Percentiles rank a stretch among this genome's conserved stretches.
These are phyloP conservation scores for Meleagris gallopavo DNA, from an alignment of 2,113 vertebrate genomes.

Conservation along the genomic window DNA sequence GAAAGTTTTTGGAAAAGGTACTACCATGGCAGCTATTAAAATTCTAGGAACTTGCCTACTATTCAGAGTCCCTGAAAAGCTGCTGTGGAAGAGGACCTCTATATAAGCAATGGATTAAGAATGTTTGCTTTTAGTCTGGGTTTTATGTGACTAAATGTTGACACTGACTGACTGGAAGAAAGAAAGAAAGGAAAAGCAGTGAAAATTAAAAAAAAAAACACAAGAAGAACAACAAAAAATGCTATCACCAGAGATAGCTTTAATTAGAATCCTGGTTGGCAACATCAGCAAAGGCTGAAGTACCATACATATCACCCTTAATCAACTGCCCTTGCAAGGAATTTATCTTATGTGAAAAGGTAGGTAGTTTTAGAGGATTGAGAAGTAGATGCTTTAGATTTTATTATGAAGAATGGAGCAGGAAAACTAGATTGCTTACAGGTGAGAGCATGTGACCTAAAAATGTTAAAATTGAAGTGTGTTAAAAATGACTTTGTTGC, in stretches of 20 bases:
- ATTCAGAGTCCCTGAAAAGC: not conserved
- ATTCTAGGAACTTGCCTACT: not conserved
- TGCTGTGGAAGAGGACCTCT: not conserved
- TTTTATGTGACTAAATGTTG: slow-evolving; percentile 16
- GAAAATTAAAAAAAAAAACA: not conserved
- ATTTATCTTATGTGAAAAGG: not conserved
- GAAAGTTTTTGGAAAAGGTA: not conserved
- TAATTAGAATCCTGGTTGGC: slow-evolving; percentile 15
- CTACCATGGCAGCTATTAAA: not conserved
- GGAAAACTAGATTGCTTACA: not conserved
- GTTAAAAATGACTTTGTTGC: not conserved
- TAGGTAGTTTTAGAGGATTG: not conserved
- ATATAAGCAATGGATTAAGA: slow-evolving; percentile 2
- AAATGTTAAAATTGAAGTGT: not conserved
- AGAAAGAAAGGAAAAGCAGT: not conserved
- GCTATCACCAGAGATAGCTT: not conserved
- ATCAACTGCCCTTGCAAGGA: not conserved
- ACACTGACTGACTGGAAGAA: not conserved
- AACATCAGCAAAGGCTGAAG: not conserved
- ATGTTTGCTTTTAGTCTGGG: slow-evolving; percentile 32
- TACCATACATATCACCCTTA: not conserved
- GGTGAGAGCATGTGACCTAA: not conserved
- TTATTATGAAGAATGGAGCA: not conserved
- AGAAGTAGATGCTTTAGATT: not conserved
- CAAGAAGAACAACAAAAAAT: not conserved